Conservation (phyloP, 2,888 invertebrate genomes). For the Limnephilus marmoratus region DNA sequence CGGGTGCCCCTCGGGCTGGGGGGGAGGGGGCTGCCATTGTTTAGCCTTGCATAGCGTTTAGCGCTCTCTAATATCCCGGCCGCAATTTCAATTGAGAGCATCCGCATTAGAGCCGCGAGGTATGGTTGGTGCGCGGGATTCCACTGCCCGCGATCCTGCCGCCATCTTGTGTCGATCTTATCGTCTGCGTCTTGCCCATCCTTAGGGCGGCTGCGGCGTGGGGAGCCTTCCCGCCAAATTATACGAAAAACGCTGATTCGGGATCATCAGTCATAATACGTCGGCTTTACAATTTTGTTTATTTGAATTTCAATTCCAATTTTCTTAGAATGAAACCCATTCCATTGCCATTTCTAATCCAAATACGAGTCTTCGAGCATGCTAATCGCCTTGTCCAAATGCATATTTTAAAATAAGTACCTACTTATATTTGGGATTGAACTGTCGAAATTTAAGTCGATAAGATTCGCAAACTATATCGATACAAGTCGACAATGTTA, state of each 20-base stretch:
- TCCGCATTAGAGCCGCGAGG: conserved; percentile 64
- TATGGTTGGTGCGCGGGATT: conserved; percentile 33
- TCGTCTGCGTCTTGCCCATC: neutral
- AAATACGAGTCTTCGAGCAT: neutral
- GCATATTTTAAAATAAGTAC: neutral
- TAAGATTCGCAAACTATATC: no score
- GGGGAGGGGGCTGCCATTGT: conserved; percentile 52
- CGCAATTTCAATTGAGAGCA: conserved; percentile 66
- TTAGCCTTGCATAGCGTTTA: conserved; percentile 66
- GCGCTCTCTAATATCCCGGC: conserved; percentile 64
- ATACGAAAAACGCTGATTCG: neutral
- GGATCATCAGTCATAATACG: neutral
- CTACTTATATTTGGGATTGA: neutral
- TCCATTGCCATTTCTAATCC: neutral
- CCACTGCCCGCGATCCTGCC: conserved; percentile 40
- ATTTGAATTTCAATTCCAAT: neutral
- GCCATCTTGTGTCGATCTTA: conserved; percentile 29
- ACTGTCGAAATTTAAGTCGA: neutral
- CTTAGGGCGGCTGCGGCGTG: conserved; percentile 6
- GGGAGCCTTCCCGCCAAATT: neutral
- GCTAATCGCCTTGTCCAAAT: neutral
- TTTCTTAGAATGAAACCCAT: neutral
- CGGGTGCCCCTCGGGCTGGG: neutral
- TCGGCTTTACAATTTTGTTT: neutral
- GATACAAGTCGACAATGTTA: neutral